phyloP scores from a whole-genome alignment of 1,140 invertebrate species.

The Pachypsylla venusta region DNA sequence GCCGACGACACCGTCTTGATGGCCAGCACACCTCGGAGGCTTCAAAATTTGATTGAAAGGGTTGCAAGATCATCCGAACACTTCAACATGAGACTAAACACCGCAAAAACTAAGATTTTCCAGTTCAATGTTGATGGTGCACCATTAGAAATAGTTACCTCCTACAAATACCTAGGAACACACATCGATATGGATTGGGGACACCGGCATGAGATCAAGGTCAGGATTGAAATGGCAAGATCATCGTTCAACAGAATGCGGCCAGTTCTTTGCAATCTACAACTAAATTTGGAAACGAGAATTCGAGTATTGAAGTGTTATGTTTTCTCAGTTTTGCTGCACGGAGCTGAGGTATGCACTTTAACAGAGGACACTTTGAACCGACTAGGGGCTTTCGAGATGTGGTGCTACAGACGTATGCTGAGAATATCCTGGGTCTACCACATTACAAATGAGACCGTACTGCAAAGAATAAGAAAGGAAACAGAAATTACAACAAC shows the following conservation, averaged over 20 bases:
- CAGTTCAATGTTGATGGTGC: slow-evolving; percentile 13
- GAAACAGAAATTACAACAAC: slow-evolving; percentile 6
- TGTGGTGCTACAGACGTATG: slow-evolving; percentile 12
- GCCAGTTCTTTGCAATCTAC: slow-evolving; percentile 5
- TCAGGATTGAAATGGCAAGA: slow-evolving; percentile 8
- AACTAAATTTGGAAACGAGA: slow-evolving; percentile 11
- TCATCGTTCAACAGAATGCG: slow-evolving; percentile 8
- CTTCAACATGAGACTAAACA: slow-evolving; percentile 10
- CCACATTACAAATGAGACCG: neutral
- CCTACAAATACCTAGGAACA: slow-evolving; percentile 8
- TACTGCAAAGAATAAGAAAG: slow-evolving; percentile 6
- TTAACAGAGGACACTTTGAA: slow-evolving; percentile 14
- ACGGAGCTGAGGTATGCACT: slow-evolving; percentile 15
- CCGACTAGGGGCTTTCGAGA: slow-evolving; percentile 12
- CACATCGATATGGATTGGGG: slow-evolving; percentile 11
- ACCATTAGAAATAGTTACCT: neutral
- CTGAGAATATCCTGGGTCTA: slow-evolving; percentile 3
- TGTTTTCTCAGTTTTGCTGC: slow-evolving; percentile 15
- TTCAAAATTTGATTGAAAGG: slow-evolving; percentile 11
- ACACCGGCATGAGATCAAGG: slow-evolving; percentile 8
- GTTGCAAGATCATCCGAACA: slow-evolving; percentile 10
- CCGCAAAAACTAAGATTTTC: slow-evolving; percentile 9
- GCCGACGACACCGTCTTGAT: slow-evolving; percentile 19
- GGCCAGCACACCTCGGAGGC: slow-evolving; percentile 7
- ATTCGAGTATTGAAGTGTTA: slow-evolving; percentile 16